Evolutionary conservation across 2,888 invertebrate genomes (phyloP), one percentile per base, ranked within the genome.

Genomic region (Heterodera filipjevi): DNA sequence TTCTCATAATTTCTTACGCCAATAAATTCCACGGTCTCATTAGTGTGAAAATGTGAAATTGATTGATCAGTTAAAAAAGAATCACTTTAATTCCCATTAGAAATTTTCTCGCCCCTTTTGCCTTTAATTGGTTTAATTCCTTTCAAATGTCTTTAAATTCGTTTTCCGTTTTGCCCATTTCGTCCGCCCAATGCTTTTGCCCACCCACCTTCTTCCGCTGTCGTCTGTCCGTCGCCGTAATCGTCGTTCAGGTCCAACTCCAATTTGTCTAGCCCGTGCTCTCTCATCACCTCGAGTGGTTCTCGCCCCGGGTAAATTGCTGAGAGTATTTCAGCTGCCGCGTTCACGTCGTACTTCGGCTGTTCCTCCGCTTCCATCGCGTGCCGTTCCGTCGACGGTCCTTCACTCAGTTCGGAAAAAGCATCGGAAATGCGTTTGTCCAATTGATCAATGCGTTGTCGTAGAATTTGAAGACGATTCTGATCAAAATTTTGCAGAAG

Each of bases 261-360:
- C 32, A 85, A 68, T 22, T 68, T 70, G 71, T 79, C 81, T n/a
- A 85, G 78, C 10, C 85, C 84, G 66, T 84, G 84, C 72, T 86
- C 85, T 70, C 84, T 81, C 19, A 88, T 83, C 53, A 88, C 87
- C 59, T 86, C 82, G 27, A 83, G 78, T 22, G 88, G 88, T 75
- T 84, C 82, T 76, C 84, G 82, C 77, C 86, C 82, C 12, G 87
- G 86, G 77, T 87, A 88, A 35, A 86, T 82, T 32, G 85, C 84
- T 22, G 88, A 86, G 32, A 88, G 81, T 46, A 88, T 81, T 77
- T 87, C 85, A n/a, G 88, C 86, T 19, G 88, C 86, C 68, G 87
- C 86, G 77, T 86, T 86, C 64, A 86, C 81, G 79, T 88, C 85
- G 77, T 86, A 84, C 33, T 82, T 46, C 73, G 66, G 82, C 75